Base-by-base conservation (phyloP, 2,888 invertebrate species). In the Uropetala carovei region DNA sequence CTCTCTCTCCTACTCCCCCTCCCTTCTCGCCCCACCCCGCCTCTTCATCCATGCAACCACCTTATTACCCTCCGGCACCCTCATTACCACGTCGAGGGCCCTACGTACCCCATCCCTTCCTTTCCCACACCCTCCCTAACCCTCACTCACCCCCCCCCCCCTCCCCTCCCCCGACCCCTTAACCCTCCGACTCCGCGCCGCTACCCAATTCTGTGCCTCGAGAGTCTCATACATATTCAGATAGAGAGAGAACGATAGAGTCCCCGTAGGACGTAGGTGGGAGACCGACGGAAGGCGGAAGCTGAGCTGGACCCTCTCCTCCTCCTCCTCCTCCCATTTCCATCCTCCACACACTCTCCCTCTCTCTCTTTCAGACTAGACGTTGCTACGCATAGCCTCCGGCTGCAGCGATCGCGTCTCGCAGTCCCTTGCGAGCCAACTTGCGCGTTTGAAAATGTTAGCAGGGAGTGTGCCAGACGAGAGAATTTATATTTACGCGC, bases 141-240 rank as follows among this genome's bases (percentile, higher is more conserved):
- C 43, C 5, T 5, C 43, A 5, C 43, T 43, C 43, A 1, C 43
- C 43, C 16, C 16, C 64, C 64, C 64, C 30, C 82, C 11, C 8
- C 9, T 30, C 82, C 82, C 43, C 43, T 7, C 16, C 64, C 64
- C 64, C 30, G n/a, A n/a, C 82, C 11, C 82, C 83, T 83, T n/a
- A 18, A 4, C 64, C 7, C 16, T 64, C 83, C n/a, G 14, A 18
- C 56, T n/a, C 60, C 60, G 59, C 59, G 3, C n/a, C 59, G 60
- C 60, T 30, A 30, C 30, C 86, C 60, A 59, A 86, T 60, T 86
- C 18, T 59, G 59, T 59, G 60, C 60, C 86, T 60, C 60, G 30
- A 82, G 82, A 43, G 18, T 89, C 89, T 89, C 89, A 89, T 89
- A 89, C 89, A 89, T 89, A 89, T 89, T 89, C 89, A 89, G 68